Percentiles rank a stretch among this genome's conserved stretches.
Evolutionary conservation across 2,888 invertebrate genomes (phyloP).

Genomic region (Neoaliturus tenellus): DNA sequence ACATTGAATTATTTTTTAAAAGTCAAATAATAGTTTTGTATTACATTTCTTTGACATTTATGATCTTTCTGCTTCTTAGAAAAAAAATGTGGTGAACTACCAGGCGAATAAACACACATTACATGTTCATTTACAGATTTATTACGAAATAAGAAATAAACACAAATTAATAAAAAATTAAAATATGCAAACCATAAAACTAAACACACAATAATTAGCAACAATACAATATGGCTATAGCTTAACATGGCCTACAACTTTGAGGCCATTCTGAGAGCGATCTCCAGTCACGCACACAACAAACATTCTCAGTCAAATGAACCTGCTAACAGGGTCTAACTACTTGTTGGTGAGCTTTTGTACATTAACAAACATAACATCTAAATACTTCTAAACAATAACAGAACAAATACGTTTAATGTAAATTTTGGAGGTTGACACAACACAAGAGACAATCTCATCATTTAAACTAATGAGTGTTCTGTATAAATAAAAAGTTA

Average conservation of each 20-base stretch:
- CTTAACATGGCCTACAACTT: constrained; percentile 29
- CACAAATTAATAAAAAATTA: constrained; percentile 44
- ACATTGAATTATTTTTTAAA: no score
- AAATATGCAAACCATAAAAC: constrained; percentile 50
- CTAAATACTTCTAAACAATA: no score
- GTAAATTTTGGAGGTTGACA: no score
- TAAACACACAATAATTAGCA: constrained; percentile 47
- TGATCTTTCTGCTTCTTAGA: no score
- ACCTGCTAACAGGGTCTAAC: background rate
- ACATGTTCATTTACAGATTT: constrained; percentile 35
- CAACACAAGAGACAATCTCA: no score
- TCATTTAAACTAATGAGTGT: no score
- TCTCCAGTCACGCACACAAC: constrained; percentile 31
- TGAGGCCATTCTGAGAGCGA: background rate
- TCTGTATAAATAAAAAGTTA: background rate
- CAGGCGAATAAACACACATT: constrained; percentile 9
- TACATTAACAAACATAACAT: no score
- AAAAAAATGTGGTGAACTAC: background rate
- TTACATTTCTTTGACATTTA: no score
- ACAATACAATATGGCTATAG: constrained; percentile 50
- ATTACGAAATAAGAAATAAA: constrained; percentile 50
- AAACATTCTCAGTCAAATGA: constrained; percentile 7
- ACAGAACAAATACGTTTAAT: no score
- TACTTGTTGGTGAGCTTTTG: constrained; percentile 4
- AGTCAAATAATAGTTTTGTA: no score